Base-by-base conservation (phyloP, 1,140 invertebrate species). In the Physella acuta region DNA sequence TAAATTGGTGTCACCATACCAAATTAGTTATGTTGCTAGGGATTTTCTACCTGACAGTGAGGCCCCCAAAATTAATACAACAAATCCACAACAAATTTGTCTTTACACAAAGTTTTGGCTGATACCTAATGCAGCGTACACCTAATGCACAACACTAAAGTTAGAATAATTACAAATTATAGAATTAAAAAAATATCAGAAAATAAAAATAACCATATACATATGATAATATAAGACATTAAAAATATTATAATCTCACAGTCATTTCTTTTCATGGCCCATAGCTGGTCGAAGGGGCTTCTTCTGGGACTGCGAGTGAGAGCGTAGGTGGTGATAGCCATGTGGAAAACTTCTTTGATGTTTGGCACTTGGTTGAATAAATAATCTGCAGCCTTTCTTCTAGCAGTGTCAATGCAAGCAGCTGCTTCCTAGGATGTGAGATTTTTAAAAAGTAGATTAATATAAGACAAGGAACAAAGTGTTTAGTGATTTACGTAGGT, bases 251-350 rank as follows among this genome's bases (percentile, higher is more conserved):
- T n/a, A n/a, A 8, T 4, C 71, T 73, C 65, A 73, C 71, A 70
- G 17, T 70, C 71, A 67, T 73, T 73, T 53, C 71, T 65, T 34
- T 51, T 58, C 33, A 49, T 33, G 4, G 5, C 30, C 49, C 66
- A 73, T 0, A 73, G 63, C 4, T 36, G 30, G 8, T 59, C 26
- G 66, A 52, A 51, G 34, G 67, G 62, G 53, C 76, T 76, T 34
- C 73, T 74, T 55, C 75, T 72, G 51, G 74, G 72, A 49, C 73
- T 76, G 5, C 77, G 71, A 11, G 79, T 78, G 24, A 82, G 60
- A 16, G 81, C 81, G 55, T 82, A 82, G 0, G 81, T 71, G 20
- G 78, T 74, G 51, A 82, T 81, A 17, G 81, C 77, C 34, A 79
- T 37, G 44, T 78, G 75, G 70, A 81, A 80, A 0, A 78, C 68